These are phyloP conservation scores for Idaea aversata DNA, from an alignment of 2,888 invertebrate genomes.

Conservation along the genomic window DNA sequence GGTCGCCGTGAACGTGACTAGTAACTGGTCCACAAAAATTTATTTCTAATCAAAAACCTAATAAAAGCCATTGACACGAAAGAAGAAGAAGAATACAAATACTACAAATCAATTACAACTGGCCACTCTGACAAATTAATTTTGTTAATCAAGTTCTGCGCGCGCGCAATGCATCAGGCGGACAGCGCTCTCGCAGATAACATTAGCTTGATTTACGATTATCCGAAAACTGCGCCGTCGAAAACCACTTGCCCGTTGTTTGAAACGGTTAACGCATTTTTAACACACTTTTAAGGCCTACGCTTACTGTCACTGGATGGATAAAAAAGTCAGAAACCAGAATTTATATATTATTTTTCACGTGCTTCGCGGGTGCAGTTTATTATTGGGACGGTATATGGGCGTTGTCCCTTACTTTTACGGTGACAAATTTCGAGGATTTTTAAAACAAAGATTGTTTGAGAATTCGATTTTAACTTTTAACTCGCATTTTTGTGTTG, in stretches of 20 bases:
- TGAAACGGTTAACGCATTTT: constrained; percentile 46
- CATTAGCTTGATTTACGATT: constrained; percentile 43
- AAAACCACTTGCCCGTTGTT: constrained; percentile 42
- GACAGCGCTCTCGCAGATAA: constrained; percentile 69
- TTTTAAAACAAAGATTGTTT: constrained; percentile 27
- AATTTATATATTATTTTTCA: not conserved
- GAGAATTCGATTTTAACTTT: not conserved
- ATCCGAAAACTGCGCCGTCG: constrained; percentile 42
- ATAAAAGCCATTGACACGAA: too few relatives aligned
- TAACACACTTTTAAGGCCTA: constrained; percentile 28
- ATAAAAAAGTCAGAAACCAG: too few relatives aligned
- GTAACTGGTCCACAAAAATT: constrained; percentile 9
- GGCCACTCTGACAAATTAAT: constrained; percentile 72
- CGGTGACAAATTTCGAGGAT: constrained; percentile 42
- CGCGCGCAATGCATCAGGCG: constrained; percentile 68
- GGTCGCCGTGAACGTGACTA: too few relatives aligned
- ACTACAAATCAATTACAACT: constrained; percentile 57
- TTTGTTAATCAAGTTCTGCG: constrained; percentile 70
- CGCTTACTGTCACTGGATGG: not conserved
- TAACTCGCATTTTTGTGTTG: not conserved
- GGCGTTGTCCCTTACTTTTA: constrained; percentile 22
- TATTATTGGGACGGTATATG: not conserved
- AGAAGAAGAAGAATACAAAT: constrained; percentile 16
- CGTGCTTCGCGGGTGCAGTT: not conserved
- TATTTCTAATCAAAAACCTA: too few relatives aligned